A percentile compares a stretch with the other conserved stretches of the same genome.
phyloP scores from a whole-genome alignment of 2,888 invertebrate genomes.

The Coleophora deauratella region DNA sequence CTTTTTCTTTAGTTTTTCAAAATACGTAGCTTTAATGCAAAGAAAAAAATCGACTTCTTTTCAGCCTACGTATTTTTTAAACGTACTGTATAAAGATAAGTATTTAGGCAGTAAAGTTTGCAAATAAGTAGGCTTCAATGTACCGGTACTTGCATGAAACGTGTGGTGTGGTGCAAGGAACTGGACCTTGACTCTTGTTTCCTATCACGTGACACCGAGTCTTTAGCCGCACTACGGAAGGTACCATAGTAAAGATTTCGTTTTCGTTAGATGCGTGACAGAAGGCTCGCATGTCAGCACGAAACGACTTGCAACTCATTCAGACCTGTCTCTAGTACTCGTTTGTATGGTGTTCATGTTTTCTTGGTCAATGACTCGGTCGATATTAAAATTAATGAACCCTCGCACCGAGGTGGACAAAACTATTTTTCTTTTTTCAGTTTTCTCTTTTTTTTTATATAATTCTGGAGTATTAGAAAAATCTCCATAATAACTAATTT shows the following conservation, averaged over 20 bases:
- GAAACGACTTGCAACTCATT: slow-evolving; percentile 33
- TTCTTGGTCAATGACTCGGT: slow-evolving; percentile 8
- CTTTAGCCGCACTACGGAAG: slow-evolving; percentile 15
- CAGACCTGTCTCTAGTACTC: slow-evolving; percentile 15
- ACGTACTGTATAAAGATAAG: too few species aligned
- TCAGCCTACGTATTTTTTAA: too few species aligned
- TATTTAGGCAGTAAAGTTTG: too few species aligned
- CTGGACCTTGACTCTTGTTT: slow-evolving; percentile 17
- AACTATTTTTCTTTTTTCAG: too few species aligned
- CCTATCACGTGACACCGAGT: slow-evolving; percentile 18
- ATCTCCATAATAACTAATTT: too few species aligned
- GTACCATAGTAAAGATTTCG: slow-evolving; percentile 25
- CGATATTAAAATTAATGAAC: slow-evolving; percentile 1
- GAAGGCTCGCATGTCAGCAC: slow-evolving; percentile 40
- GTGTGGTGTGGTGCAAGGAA: not conserved
- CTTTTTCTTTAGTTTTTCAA: too few species aligned
- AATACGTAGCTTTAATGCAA: too few species aligned
- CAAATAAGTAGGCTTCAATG: not conserved
- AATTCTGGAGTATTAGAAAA: too few species aligned
- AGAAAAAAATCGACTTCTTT: too few species aligned
- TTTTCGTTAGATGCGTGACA: slow-evolving; percentile 50
- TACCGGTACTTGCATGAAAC: not conserved
- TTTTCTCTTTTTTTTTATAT: too few species aligned
- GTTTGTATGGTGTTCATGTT: slow-evolving; percentile 13
- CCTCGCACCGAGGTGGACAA: not conserved